Percentiles rank a stretch among this genome's conserved stretches.
phyloP scores from a whole-genome alignment of 2,113 vertebrate species.

The Hippocampus barbouri region DNA sequence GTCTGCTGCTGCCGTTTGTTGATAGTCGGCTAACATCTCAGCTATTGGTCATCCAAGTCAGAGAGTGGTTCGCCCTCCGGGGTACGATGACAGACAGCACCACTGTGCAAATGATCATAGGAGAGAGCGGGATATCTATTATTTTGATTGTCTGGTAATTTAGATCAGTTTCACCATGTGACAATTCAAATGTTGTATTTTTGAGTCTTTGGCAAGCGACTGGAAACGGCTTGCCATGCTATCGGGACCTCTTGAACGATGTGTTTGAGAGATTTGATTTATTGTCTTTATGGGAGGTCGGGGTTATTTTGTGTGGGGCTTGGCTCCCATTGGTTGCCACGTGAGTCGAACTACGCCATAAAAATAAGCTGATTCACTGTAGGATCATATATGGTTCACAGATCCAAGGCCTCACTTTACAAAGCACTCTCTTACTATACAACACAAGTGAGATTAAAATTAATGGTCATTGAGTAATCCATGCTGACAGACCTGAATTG shows the following conservation, averaged over 20 bases:
- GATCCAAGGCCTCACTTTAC: neutral
- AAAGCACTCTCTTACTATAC: neutral
- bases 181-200: neutral
- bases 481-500: conserved; percentile 47
- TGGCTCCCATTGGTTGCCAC: neutral
- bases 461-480: conserved; percentile 28
- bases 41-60: too few relatives aligned
- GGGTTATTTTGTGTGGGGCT: neutral
- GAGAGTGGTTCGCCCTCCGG: too few relatives aligned
- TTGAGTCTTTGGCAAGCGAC: neutral
- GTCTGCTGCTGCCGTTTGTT: neutral
- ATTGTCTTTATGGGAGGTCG: neutral
- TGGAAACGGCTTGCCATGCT: neutral
- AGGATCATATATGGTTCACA: neutral
- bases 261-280: neutral
- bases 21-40: neutral
- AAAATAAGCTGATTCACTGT: neutral
- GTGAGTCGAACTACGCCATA: neutral
- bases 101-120: neutral
- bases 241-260: neutral
- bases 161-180: neutral
- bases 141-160: neutral
- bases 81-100: too few relatives aligned
- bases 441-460: conserved; percentile 12
- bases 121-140: neutral